Percentiles rank a stretch among this genome's conserved stretches.
These are phyloP conservation scores for Beris chalybata DNA, from an alignment of 2,888 invertebrate species.

Conservation along the genomic window DNA sequence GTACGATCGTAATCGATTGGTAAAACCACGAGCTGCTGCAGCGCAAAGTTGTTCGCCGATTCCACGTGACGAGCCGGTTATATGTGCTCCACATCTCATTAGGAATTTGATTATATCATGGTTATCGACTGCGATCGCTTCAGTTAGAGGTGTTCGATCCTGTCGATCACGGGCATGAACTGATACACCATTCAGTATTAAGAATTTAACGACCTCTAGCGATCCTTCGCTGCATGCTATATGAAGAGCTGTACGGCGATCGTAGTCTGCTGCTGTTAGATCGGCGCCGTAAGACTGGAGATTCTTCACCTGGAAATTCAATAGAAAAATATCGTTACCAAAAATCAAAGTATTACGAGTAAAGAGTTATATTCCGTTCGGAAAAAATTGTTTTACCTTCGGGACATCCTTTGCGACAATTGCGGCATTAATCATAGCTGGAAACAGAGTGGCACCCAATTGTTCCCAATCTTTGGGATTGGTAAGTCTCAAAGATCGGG, in stretches of 20 bases:
- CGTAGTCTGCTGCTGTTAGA: constrained; percentile 71
- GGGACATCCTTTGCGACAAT: constrained; percentile 60
- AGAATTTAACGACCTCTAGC: constrained; percentile 66
- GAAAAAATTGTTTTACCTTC: constrained; percentile 52
- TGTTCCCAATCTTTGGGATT: constrained; percentile 61
- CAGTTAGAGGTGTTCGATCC: constrained; percentile 71
- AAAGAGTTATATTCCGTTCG: too few relatives aligned
- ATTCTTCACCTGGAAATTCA: constrained; percentile 41
- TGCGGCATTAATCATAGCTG: constrained; percentile 69
- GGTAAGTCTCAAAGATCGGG: constrained; percentile 60
- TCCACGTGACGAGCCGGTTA: constrained; percentile 62
- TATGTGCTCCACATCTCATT: constrained; percentile 74
- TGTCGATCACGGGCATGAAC: constrained; percentile 76
- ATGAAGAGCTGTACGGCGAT: constrained; percentile 78
- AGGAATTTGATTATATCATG: constrained; percentile 67
- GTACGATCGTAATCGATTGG: constrained; percentile 63
- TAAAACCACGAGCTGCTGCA: constrained; percentile 65
- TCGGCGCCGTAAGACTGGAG: constrained; percentile 67
- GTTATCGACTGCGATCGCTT: constrained; percentile 68
- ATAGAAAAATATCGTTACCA: too few relatives aligned
- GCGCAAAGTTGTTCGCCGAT: constrained; percentile 70
- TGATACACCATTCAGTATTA: constrained; percentile 78
- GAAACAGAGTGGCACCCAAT: constrained; percentile 65
- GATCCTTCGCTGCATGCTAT: constrained; percentile 76
- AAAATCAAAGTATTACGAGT: too few relatives aligned